phyloP scores from a whole-genome alignment of 2,888 invertebrate species.

The Eustalomyia histrio region DNA sequence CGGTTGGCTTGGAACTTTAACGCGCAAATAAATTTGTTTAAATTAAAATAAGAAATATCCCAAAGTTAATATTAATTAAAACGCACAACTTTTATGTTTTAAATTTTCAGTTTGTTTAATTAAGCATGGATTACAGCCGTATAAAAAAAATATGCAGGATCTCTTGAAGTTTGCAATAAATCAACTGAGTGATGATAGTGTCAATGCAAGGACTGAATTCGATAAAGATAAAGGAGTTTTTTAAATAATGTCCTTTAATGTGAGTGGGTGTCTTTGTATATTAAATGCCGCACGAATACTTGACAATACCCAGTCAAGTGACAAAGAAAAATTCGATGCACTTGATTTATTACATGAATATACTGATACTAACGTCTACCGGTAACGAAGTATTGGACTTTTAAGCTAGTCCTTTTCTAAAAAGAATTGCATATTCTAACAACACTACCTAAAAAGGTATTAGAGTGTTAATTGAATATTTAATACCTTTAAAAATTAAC shows the following conservation, averaged over 20 bases:
- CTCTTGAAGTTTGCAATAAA: conserved; percentile 46
- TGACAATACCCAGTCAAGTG: conserved; percentile 80
- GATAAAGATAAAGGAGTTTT: conserved; percentile 78
- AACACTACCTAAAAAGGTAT: too few relatives aligned
- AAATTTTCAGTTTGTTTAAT: too few relatives aligned
- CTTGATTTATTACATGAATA: conserved; percentile 85
- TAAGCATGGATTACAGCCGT: neutral
- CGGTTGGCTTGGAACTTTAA: too few relatives aligned
- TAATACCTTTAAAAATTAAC: conserved; percentile 19
- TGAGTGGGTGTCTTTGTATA: conserved; percentile 86
- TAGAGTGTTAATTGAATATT: neutral
- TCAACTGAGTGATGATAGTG: conserved; percentile 13
- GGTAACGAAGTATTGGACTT: too few relatives aligned
- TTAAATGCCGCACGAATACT: conserved; percentile 83
- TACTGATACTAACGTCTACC: conserved; percentile 86
- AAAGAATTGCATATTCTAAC: too few relatives aligned
- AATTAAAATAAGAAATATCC: too few relatives aligned
- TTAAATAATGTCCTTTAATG: conserved; percentile 87
- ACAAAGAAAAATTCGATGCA: conserved; percentile 82
- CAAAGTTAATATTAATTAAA: too few relatives aligned
- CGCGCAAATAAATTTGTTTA: too few relatives aligned
- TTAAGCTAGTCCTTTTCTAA: too few relatives aligned
- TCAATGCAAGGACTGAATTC: neutral
- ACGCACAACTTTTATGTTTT: too few relatives aligned
- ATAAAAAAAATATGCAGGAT: conserved; percentile 44